Percentiles rank a stretch among this genome's conserved stretches.
These are phyloP conservation scores for Neotoxoptera formosana DNA, from an alignment of 1,140 invertebrate genomes.

Conservation along the genomic window DNA sequence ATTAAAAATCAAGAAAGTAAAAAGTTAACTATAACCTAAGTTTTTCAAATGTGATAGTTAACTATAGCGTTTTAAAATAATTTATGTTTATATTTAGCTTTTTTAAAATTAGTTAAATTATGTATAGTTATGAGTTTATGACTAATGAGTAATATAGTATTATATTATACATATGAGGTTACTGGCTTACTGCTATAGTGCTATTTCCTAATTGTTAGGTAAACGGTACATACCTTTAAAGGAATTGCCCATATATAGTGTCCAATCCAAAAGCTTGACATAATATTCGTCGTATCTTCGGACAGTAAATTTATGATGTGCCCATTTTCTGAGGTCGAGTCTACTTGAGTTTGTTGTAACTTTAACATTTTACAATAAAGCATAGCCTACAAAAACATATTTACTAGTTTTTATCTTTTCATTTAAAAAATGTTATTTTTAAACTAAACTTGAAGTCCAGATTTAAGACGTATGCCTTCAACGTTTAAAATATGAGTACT, in stretches of 20 bases:
- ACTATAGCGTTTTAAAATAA: background rate
- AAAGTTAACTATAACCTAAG: too few species aligned
- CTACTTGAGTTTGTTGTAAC: slow-evolving; percentile 64
- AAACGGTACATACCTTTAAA: slow-evolving; percentile 71
- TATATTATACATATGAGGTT: too few species aligned
- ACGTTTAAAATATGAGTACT: slow-evolving; percentile 83
- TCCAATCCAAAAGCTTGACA: slow-evolving; percentile 83
- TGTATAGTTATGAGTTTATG: background rate
- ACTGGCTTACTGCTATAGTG: background rate
- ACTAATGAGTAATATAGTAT: background rate
- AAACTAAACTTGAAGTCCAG: slow-evolving; percentile 75
- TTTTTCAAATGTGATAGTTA: background rate
- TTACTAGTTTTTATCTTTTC: slow-evolving; percentile 16
- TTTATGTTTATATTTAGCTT: background rate
- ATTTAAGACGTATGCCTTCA: slow-evolving; percentile 79
- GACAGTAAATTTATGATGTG: slow-evolving; percentile 83
- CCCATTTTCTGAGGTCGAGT: slow-evolving; percentile 64
- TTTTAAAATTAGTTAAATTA: background rate
- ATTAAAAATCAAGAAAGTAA: too few species aligned
- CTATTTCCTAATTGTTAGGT: background rate
- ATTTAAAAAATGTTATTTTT: slow-evolving; percentile 19
- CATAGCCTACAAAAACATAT: slow-evolving; percentile 67
- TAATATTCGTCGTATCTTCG: slow-evolving; percentile 81
- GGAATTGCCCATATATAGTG: slow-evolving; percentile 89
- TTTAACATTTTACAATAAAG: slow-evolving; percentile 70